These are phyloP conservation scores for Eupithecia insigniata DNA, from an alignment of 2,888 invertebrate species.

Conservation along the genomic window DNA sequence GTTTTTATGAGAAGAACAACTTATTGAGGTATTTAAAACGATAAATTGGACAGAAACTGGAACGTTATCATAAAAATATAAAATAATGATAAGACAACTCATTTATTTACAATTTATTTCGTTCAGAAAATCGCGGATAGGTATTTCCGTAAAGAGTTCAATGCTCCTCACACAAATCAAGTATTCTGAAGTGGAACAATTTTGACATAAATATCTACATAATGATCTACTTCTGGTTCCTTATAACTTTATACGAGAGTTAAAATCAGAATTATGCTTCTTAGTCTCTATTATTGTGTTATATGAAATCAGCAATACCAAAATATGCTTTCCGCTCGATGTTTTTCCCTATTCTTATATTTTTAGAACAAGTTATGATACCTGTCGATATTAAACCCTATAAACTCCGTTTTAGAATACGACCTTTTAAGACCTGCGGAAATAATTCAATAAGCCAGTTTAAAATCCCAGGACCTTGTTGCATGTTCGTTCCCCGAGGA, in stretches of 20 bases:
- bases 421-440: neutral
- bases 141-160: slow-evolving; percentile 1
- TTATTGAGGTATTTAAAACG: slow-evolving; percentile 6
- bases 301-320: too few relatives aligned
- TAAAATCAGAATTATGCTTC: too few relatives aligned
- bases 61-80: slow-evolving; percentile 11
- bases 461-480: slow-evolving; percentile 18
- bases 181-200: neutral
- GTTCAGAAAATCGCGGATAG: neutral
- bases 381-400: too few relatives aligned
- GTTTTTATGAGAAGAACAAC: neutral
- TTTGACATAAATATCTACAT: neutral
- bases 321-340: too few relatives aligned
- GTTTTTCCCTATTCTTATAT: too few relatives aligned
- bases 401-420: neutral
- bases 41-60: slow-evolving; percentile 10
- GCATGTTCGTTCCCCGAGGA: slow-evolving; percentile 52
- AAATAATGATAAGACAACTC: slow-evolving; percentile 1
- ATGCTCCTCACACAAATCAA: neutral
- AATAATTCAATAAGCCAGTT: neutral
- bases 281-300: too few relatives aligned
- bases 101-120: neutral
- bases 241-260: neutral
- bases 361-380: neutral
- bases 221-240: neutral